phyloP scores from a whole-genome alignment of 2,113 vertebrate genomes.

The Hippopotamus amphibius region DNA sequence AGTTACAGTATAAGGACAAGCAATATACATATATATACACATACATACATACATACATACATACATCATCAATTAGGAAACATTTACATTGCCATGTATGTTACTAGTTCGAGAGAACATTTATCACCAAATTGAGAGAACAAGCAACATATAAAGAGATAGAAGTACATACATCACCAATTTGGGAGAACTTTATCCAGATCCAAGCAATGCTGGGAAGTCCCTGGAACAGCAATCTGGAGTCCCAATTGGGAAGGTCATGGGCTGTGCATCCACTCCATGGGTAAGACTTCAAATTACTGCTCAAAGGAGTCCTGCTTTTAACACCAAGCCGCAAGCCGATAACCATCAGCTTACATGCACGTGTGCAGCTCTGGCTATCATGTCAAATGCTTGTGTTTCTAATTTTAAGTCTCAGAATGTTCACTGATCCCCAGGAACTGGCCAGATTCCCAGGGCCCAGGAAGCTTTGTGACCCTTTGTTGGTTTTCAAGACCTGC shows the following conservation, averaged over 20 bases:
- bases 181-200: not conserved
- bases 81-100: too few relatives aligned
- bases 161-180: not conserved
- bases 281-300: not conserved
- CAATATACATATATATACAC: not conserved
- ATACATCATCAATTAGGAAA: not conserved
- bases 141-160: too few relatives aligned
- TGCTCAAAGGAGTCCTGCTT: not conserved
- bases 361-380: not conserved
- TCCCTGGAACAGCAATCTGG: not conserved
- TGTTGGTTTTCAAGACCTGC: too few relatives aligned
- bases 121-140: too few relatives aligned
- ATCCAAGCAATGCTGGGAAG: not conserved
- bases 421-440: not conserved
- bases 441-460: not conserved
- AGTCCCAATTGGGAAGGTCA: too few relatives aligned
- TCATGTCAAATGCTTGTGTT: not conserved
- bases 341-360: not conserved
- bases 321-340: not conserved
- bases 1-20: not conserved
- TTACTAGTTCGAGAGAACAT: too few relatives aligned
- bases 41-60: not conserved
- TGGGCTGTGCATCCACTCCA: too few relatives aligned
- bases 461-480: too few relatives aligned
- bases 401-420: not conserved